phyloP scores from a whole-genome alignment of 2,888 invertebrate species.

The Chelonus formosanus region DNA sequence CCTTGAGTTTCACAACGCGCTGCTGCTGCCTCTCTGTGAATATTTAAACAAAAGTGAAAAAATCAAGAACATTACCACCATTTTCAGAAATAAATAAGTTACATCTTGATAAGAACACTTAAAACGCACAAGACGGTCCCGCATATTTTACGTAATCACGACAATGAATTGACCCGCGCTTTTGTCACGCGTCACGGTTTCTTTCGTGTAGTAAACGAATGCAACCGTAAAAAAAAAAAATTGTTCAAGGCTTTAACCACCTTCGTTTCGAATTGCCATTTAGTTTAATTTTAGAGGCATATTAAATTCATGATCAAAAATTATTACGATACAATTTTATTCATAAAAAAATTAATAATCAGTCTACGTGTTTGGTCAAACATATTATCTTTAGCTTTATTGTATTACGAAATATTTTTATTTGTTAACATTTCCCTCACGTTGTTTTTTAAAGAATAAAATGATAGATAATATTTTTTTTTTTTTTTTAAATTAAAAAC shows the following conservation, averaged over 20 bases:
- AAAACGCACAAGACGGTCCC: constrained; percentile 4
- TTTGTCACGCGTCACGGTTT: constrained; percentile 39
- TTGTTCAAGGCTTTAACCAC: constrained; percentile 22
- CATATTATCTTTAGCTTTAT: too few species aligned
- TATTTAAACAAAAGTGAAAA: constrained; percentile 15
- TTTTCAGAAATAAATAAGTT: constrained; percentile 1
- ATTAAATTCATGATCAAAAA: constrained; percentile 7
- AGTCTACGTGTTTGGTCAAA: too few species aligned
- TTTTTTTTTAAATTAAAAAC: not conserved
- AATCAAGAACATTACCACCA: not conserved
- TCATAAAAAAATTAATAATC: too few species aligned
- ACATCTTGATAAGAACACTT: constrained; percentile 23
- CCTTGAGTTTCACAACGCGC: constrained; percentile 50
- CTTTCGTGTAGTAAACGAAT: constrained; percentile 32
- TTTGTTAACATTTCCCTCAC: not conserved
- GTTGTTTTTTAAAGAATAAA: not conserved
- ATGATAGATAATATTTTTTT: not conserved
- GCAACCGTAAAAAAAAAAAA: constrained; percentile 27
- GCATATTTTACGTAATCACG: constrained; percentile 22
- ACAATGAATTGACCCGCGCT: constrained; percentile 25
- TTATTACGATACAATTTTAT: not conserved
- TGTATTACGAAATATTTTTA: not conserved
- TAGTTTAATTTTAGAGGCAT: not conserved
- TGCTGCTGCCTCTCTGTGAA: constrained; percentile 50
- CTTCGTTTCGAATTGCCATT: constrained; percentile 26